Evolutionary conservation across 2,113 vertebrate genomes (phyloP).

Genomic region (Oreotrochilus melanogaster): DNA sequence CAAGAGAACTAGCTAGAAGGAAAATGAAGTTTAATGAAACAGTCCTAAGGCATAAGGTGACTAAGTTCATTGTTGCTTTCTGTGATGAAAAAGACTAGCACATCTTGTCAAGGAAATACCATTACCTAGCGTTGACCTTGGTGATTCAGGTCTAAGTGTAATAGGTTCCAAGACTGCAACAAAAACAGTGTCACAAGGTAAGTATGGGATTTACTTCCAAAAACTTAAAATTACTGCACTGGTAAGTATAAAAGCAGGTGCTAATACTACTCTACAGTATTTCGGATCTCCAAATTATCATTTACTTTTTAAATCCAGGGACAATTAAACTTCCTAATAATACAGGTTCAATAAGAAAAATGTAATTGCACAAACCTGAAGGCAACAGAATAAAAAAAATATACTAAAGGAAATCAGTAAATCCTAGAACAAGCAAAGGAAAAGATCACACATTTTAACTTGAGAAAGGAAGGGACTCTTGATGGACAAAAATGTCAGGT

Average conservation of each 20-base stretch:
- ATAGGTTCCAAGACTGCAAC: slow-evolving; percentile 58
- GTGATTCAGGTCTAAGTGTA: slow-evolving; percentile 57
- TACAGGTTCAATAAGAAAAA: background rate
- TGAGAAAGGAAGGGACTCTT: background rate
- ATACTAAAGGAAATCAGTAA: background rate
- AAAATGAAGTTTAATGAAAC: background rate
- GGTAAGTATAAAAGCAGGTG: background rate
- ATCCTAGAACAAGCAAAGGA: background rate
- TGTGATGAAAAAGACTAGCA: slow-evolving; percentile 23
- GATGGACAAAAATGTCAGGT: background rate
- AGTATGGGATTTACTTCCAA: background rate
- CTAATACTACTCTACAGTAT: background rate
- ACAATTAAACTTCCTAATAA: background rate
- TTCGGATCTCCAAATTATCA: background rate
- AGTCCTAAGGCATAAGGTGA: background rate
- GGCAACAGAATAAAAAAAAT: background rate
- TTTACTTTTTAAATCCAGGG: background rate
- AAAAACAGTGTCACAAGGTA: slow-evolving; percentile 20
- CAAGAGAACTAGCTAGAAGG: background rate
- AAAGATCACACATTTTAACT: background rate
- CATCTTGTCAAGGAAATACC: background rate
- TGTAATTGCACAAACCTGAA: background rate
- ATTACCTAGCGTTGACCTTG: slow-evolving; percentile 68
- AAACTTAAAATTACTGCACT: background rate
- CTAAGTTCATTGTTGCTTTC: background rate